These are phyloP conservation scores for Ornithoptera priamus DNA, from an alignment of 2,888 invertebrate genomes.

Conservation along the genomic window DNA sequence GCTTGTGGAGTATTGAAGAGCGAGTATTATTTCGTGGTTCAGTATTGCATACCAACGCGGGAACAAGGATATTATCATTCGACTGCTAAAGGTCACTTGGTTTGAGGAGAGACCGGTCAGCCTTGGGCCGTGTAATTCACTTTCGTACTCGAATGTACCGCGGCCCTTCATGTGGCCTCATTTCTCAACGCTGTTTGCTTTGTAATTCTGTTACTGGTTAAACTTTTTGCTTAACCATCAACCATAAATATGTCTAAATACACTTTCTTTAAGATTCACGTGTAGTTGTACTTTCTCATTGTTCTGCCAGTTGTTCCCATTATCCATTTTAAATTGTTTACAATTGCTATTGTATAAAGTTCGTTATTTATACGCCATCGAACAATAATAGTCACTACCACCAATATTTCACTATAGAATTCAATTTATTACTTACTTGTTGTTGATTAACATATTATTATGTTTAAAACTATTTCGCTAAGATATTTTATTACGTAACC, in stretches of 20 bases:
- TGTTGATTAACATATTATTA: no score
- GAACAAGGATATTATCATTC: conserved; percentile 76
- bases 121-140: conserved; percentile 74
- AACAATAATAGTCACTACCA: no score
- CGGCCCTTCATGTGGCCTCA: conserved; percentile 75
- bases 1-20: conserved; percentile 30
- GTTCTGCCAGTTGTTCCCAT: not conserved
- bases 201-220: conserved; percentile 45
- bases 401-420: no score
- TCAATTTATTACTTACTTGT: no score
- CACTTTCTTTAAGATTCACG: not conserved
- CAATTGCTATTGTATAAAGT: not conserved
- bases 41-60: conserved; percentile 56
- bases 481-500: no score
- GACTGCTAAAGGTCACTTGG: conserved; percentile 73
- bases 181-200: conserved; percentile 66
- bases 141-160: conserved; percentile 64
- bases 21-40: conserved; percentile 53
- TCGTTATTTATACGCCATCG: no score
- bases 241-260: conserved; percentile 15
- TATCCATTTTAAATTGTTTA: not conserved
- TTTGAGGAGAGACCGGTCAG: conserved; percentile 77
- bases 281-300: conserved; percentile 11
- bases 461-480: no score
- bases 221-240: conserved; percentile 16